phyloP scores from a whole-genome alignment of 2,113 vertebrate genomes.

The Channa argus region DNA sequence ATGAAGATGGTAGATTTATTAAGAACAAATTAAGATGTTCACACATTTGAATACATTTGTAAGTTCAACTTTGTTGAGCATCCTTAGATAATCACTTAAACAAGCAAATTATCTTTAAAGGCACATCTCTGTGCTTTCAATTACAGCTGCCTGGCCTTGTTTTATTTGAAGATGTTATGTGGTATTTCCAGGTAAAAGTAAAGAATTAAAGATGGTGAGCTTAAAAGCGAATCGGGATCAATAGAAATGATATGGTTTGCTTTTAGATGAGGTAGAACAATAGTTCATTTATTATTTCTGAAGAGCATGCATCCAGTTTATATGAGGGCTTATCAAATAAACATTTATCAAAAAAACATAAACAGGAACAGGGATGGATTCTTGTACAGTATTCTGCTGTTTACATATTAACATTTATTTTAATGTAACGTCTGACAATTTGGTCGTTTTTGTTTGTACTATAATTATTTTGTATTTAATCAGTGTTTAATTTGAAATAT shows the following conservation, averaged over 20 bases:
- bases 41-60: constrained; percentile 4
- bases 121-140: constrained; percentile 2
- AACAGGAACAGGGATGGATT: not conserved
- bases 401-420: constrained; percentile 1
- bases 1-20: constrained; percentile 9
- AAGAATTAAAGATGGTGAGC: too few species aligned
- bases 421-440: not conserved
- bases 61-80: not conserved
- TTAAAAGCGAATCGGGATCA: too few species aligned
- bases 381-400: not conserved
- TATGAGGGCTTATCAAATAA: not conserved
- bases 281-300: not conserved
- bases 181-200: too few species aligned
- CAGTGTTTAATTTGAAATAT: not conserved
- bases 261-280: not conserved
- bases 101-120: constrained; percentile 25
- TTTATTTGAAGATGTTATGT: not conserved
- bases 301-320: not conserved
- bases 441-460: not conserved
- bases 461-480: not conserved
- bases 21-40: constrained; percentile 10
- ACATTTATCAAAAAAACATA: not conserved
- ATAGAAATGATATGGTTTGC: not conserved
- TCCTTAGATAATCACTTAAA: constrained; percentile 11
- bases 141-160: constrained; percentile 1